phyloP scores from a whole-genome alignment of 2,113 vertebrate species.

The Delphinapterus leucas region DNA sequence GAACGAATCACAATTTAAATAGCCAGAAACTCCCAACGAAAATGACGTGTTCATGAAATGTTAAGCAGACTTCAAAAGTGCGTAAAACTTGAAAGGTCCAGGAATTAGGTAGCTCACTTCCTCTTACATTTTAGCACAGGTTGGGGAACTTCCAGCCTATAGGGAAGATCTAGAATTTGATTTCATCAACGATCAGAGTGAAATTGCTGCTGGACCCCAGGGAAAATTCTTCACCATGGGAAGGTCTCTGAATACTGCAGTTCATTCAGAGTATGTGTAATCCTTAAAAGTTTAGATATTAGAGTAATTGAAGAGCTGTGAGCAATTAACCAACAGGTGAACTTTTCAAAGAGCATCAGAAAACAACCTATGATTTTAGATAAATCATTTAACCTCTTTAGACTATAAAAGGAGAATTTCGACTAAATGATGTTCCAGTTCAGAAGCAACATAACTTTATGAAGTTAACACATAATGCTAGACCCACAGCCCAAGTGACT shows the following conservation, averaged over 20 bases:
- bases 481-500: neutral
- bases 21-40: constrained; percentile 11
- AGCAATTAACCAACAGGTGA: neutral
- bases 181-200: neutral
- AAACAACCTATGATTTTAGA: neutral
- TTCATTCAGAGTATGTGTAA: neutral
- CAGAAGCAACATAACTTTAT: neutral
- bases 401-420: neutral
- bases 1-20: neutral
- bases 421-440: neutral
- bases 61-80: constrained; percentile 6
- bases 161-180: neutral
- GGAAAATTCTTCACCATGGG: neutral
- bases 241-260: neutral
- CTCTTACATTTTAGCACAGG: neutral
- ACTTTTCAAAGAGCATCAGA: neutral
- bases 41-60: neutral
- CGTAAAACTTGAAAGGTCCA: neutral
- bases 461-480: neutral
- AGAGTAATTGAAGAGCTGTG: neutral
- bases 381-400: neutral
- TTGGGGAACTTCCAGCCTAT: neutral
- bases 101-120: neutral
- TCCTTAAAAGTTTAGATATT: neutral
- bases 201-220: neutral